Evolutionary conservation across 2,888 invertebrate genomes (phyloP).

Genomic region (Dasypolia templi): DNA sequence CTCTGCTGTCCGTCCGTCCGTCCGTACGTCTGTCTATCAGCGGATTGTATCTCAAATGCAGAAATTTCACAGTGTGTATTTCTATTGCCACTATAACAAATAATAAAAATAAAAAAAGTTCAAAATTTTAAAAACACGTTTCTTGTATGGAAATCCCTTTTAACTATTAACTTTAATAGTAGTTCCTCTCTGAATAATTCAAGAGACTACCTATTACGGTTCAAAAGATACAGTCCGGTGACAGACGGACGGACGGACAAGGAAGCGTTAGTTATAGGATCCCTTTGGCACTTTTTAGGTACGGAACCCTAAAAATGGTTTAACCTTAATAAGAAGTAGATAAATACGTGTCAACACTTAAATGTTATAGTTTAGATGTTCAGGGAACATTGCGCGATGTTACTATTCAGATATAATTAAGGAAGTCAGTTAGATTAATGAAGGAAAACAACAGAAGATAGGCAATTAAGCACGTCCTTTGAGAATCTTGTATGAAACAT

Average conservation of each 20-base stretch:
- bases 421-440: conserved; percentile 34
- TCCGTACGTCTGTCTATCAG: no score
- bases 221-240: neutral
- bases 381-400: conserved; percentile 29
- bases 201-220: neutral
- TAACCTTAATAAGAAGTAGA: neutral
- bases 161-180: neutral
- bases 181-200: neutral
- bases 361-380: conserved; percentile 38
- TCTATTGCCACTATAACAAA: no score
- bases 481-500: conserved; percentile 7
- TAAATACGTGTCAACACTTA: conserved; percentile 13
- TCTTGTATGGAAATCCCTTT: neutral
- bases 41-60: no score
- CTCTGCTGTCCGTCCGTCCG: no score
- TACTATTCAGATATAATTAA: conserved; percentile 46
- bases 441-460: conserved; percentile 35
- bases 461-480: conserved; percentile 6
- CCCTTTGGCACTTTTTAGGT: neutral
- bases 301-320: neutral
- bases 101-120: no score
- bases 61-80: no score
- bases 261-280: neutral
- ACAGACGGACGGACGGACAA: neutral
- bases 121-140: neutral